These are phyloP conservation scores for Malaclemys terrapin DNA, from an alignment of 2,113 vertebrate genomes.

Conservation along the genomic window DNA sequence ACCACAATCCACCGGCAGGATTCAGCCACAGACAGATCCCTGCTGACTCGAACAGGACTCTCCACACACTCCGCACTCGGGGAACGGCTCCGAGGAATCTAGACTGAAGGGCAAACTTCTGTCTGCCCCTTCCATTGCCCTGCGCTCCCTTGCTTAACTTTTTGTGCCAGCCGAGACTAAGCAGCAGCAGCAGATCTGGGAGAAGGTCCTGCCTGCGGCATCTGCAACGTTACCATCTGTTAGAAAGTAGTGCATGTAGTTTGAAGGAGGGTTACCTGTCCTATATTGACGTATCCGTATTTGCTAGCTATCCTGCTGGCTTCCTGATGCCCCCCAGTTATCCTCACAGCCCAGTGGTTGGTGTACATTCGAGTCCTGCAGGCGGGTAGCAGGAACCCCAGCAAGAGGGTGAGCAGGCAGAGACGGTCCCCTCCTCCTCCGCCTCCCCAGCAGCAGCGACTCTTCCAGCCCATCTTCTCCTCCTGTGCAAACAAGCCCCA, in stretches of 20 bases:
- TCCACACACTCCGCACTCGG: too few relatives aligned
- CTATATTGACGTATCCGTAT: constrained; percentile 96
- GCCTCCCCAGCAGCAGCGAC: constrained; percentile 73
- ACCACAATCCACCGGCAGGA: too few relatives aligned
- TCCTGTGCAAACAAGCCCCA: constrained; percentile 5
- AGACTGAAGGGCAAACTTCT: not conserved
- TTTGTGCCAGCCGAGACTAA: not conserved
- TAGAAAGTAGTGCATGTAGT: not conserved
- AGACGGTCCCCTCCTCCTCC: constrained; percentile 83
- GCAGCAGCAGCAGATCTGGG: not conserved
- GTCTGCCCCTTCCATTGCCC: not conserved
- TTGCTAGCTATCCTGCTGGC: constrained; percentile 93
- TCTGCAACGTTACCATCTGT: not conserved
- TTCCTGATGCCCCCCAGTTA: constrained; percentile 89
- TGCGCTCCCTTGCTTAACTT: not conserved
- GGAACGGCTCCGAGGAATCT: not conserved
- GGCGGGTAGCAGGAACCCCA: constrained; percentile 87
- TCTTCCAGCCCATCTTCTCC: constrained; percentile 85
- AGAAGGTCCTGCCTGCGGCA: not conserved
- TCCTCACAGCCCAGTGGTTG: constrained; percentile 99
- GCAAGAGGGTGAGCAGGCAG: constrained; percentile 87
- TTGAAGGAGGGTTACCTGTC: constrained; percentile 87
- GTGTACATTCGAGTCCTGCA: constrained; percentile 94
- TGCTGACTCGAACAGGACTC: too few relatives aligned
- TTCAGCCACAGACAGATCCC: too few relatives aligned